A percentile compares a stretch with the other conserved stretches of the same genome.
phyloP scores from a whole-genome alignment of 1,140 invertebrate genomes.

The Ostrea edulis region DNA sequence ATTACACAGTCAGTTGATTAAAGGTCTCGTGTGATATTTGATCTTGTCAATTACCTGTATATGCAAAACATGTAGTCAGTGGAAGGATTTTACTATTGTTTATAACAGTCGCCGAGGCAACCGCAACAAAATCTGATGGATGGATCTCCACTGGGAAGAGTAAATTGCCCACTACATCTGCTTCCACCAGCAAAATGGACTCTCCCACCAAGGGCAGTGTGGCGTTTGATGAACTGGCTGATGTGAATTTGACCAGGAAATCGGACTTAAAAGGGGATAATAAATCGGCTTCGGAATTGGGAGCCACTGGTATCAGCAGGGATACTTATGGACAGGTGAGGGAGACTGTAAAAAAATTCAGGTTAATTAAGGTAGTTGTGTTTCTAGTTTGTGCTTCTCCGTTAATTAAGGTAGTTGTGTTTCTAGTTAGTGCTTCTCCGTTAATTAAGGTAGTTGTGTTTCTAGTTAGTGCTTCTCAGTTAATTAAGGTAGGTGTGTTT shows the following conservation, averaged over 20 bases:
- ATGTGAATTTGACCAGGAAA: conserved; percentile 33
- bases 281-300: conserved; percentile 8
- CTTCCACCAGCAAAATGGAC: not conserved
- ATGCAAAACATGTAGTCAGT: no score
- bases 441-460: no score
- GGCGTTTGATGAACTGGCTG: conserved; percentile 59
- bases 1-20: no score
- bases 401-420: no score
- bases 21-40: no score
- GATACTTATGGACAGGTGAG: conserved; percentile 8
- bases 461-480: no score
- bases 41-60: no score
- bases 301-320: conserved; percentile 18
- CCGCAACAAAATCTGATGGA: conserved; percentile 47
- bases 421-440: no score
- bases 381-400: no score
- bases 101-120: not conserved
- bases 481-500: no score
- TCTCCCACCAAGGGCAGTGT: conserved; percentile 27
- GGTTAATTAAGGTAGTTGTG: no score
- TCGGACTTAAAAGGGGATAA: conserved; percentile 1
- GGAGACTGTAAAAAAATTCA: not conserved
- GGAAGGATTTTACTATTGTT: not conserved
- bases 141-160: conserved; percentile 58
- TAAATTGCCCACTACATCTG: not conserved